These are phyloP conservation scores for Psittacula derbiana DNA, from an alignment of 2,797 vertebrate genomes.

Conservation along the genomic window DNA sequence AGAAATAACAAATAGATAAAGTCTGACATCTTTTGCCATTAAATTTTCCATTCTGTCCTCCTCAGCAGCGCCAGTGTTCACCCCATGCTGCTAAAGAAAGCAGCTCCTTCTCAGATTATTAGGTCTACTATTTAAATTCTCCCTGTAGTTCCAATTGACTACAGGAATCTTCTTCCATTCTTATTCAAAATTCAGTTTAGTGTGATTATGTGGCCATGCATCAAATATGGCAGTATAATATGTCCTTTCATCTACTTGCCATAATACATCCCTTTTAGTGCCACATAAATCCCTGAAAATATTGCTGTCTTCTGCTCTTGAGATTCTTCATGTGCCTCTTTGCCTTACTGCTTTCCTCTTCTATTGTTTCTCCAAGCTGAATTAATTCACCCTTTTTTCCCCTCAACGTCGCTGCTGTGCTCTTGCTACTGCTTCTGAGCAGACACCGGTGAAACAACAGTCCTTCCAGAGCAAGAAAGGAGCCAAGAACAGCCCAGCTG, in stretches of 20 bases:
- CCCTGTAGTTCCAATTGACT: conserved; percentile 38
- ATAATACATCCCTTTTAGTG: conserved; percentile 72
- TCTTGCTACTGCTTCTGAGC: not conserved
- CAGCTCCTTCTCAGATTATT: not conserved
- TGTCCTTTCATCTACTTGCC: conserved; percentile 70
- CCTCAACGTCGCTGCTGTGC: not conserved
- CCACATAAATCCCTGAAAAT: conserved; percentile 69
- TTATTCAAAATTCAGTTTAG: conserved; percentile 68
- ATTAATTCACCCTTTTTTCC: conserved; percentile 11
- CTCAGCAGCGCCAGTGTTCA: not conserved
- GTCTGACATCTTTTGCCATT: not conserved
- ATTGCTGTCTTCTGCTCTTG: conserved; percentile 67
- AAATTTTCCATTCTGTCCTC: not conserved
- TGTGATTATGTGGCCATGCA: conserved; percentile 70
- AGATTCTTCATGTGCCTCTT: conserved; percentile 66
- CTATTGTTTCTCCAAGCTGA: conserved; percentile 66
- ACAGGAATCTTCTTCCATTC: conserved; percentile 60
- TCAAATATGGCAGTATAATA: conserved; percentile 71
- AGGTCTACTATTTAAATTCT: conserved; percentile 42
- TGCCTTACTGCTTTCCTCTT: conserved; percentile 61
- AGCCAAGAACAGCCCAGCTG: not conserved
- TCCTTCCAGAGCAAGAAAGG: not conserved
- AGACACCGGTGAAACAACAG: not conserved
- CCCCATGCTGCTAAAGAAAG: not conserved
- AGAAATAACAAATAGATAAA: not conserved